Evolutionary conservation across 2,797 vertebrate species (phyloP), one percentile per base, ranked within the genome.

Genomic region (Sebastes alutus): DNA sequence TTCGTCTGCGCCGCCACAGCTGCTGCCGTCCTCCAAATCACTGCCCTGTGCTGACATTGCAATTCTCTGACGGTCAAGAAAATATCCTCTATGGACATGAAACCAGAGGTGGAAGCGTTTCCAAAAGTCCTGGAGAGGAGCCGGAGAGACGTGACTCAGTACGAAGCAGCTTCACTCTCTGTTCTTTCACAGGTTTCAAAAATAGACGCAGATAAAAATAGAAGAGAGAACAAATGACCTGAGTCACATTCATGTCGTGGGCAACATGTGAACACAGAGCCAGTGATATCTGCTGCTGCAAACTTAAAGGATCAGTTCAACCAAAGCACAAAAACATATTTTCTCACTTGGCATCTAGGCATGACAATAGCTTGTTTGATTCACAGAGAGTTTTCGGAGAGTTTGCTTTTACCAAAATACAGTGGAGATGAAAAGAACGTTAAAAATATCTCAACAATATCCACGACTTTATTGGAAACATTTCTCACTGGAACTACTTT

Each of bases 201-300:
- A 94, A 95, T 95, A 94, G 94, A 84, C 18, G 16, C 73, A 52
- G 89, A 91, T 93, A 94, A 93, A 92, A 20, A 92, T 94, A 94
- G 89, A 72, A 22, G 42, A 77, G 83, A 88, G 84, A 88, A 87
- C 91, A 87, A 88, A 83, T 82, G 91, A 81, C 70, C 59, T 4
- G 73, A 80, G 84, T 86, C 80, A 84, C 77, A 83, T 88, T 83
- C 67, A 75, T 72, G 77, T 72, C 22, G 63, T 18, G 60, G 81
- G 56, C 52, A 68, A 70, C 42, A 27, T 49, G 58, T 4, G 13
- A 79, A 66, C n/a, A 72, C 29, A 29, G 16, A 22, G 49, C 49
- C 18, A 27, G 72, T 8, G 13, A 22, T 35, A 13, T 25, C 20
- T 60, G 49, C 69, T 74, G 59, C 42, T 59, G 23, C 4, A 56